Evolutionary conservation across 2,888 invertebrate genomes (phyloP), one percentile per base, ranked within the genome.

Genomic region (Leptopterna dolabrata): DNA sequence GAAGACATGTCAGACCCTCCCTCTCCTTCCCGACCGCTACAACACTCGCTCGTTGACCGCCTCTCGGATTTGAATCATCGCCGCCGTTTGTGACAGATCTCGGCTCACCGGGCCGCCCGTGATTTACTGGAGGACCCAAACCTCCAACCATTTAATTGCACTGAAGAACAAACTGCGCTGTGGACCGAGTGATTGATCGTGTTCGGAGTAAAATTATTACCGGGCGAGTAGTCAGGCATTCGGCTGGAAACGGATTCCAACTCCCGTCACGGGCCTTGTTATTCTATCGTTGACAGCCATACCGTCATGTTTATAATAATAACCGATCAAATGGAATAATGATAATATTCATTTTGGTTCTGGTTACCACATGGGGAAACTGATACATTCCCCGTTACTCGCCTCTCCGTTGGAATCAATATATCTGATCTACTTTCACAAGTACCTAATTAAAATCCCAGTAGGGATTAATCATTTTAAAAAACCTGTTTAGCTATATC

Each of bases 181-280:
- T 11, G 30, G 76, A 43, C 41, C 19, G 45, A 13, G 45, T 78
- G 78, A 78, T 78, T 27, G 78, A 78, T 78, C 45, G 78, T 47
- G 41, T 78, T 78, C 45, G 45, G 43, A 78, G 24, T 63, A 63
- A n/a, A n/a, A 78, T 76, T 78, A 78, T 78, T 45, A n/a, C 11
- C 78, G 78, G 41, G n/a, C 36, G 76, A 30, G 24, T 45, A 78
- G 45, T 78, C 41, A n/a, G n/a, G 76, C 78, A 13, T 14, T 45
- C 78, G 19, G 24, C 45, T 4, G 43, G 36, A 13, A 76, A 41
- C n/a, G 2, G 36, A 41, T 16, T 4, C 51, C n/a, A 51, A 51
- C 51, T n/a, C 6, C 4, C 14, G 51, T 51, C n/a, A 6, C 51
- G 16, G 51, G n/a, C 51, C 6, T 14, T 51, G n/a, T 16, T 51